Evolutionary conservation across 2,888 invertebrate species (phyloP), one percentile per base, ranked within the genome.

Genomic region (Scaptomyza flava): DNA sequence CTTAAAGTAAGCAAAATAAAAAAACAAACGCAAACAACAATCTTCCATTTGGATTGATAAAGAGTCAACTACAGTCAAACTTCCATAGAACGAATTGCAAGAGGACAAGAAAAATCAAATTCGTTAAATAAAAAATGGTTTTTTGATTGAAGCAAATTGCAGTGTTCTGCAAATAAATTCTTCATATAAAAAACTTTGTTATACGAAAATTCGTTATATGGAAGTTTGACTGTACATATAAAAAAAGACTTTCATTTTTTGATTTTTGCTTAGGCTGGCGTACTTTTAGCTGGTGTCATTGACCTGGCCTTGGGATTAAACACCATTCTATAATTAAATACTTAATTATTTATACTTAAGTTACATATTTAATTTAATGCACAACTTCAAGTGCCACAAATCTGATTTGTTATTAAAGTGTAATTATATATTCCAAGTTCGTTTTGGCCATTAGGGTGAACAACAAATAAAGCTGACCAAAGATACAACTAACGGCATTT

Each of bases 381-480:
- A 54, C 43, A 57, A n/a, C 33, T 52, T 53, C 50, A 43, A 41
- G 52, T 52, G 53, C 34, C 60, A 48, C 57, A 66, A 65, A 66
- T 62, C 79, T 59, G 59, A 38, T 57, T 63, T 63, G 54, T 62
- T 78, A 75, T 71, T 75, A 72, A 78, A 68, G 17, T 17, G 47
- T 61, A 70, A 82, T 81, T 85, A 65, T 33, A 58, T 66, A 85
- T 79, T 65, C 72, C 48, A 66, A 73, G 62, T 64, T 62, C 54
- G 65, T 63, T 64, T 59, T 27, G 46, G 59, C 57, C 67, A 17
- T 17, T 17, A 17, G 17, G 74, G 43, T 50, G 38, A 34, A 48
- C 30, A 17, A 53, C 30, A 8, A 14, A 14, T 23, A n/a, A 33
- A 50, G 38, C 47, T 45, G n/a, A n/a, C n/a, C n/a, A n/a, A n/a